Evolutionary conservation across 2,797 vertebrate species (phyloP).

Genomic region (Zalophus californianus): DNA sequence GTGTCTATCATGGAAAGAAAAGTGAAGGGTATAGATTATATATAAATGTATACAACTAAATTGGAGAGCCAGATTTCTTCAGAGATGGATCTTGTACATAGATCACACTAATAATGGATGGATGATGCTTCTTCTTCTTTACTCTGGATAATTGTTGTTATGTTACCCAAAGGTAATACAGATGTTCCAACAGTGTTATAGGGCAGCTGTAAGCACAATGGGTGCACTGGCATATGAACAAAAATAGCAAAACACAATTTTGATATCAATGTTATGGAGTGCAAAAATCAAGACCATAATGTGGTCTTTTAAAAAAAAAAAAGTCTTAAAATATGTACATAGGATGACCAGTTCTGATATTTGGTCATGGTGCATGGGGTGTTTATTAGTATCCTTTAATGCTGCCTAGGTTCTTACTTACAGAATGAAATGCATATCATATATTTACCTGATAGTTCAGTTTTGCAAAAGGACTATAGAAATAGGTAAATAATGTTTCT

Average conservation of each 20-base stretch:
- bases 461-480: constrained; percentile 84
- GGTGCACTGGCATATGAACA: constrained; percentile 53
- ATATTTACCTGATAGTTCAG: constrained; percentile 85
- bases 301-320: constrained; percentile 79
- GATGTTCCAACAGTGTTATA: constrained; percentile 62
- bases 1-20: constrained; percentile 46
- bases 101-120: background rate
- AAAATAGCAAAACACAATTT: constrained; percentile 67
- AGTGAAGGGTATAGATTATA: constrained; percentile 20
- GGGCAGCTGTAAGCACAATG: background rate
- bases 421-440: constrained; percentile 84
- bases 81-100: constrained; percentile 21
- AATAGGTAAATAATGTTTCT: constrained; percentile 76
- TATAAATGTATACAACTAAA: background rate
- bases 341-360: constrained; percentile 82
- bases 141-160: constrained; percentile 38
- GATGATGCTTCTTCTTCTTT: constrained; percentile 36
- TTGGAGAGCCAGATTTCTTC: constrained; percentile 49
- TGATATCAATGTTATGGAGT: constrained; percentile 72
- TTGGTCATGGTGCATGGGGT: constrained; percentile 86
- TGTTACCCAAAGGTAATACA: constrained; percentile 22
- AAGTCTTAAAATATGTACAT: constrained; percentile 84
- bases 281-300: constrained; percentile 76
- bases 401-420: constrained; percentile 85
- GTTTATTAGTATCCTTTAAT: constrained; percentile 83